These are phyloP conservation scores for Ditylenchus dipsaci DNA, from an alignment of 1,140 invertebrate species.

Conservation along the genomic window DNA sequence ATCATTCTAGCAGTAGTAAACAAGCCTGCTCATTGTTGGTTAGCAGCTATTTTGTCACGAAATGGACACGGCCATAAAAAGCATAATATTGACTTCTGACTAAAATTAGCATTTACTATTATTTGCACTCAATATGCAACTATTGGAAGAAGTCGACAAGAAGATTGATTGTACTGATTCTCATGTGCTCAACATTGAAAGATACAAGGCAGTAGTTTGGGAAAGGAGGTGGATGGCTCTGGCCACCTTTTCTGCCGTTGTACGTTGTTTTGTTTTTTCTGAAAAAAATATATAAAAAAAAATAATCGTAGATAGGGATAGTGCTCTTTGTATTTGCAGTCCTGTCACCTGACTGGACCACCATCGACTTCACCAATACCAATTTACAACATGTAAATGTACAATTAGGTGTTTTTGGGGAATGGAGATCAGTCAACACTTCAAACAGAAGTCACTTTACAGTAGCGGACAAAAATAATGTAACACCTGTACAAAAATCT, in stretches of 20 bases:
- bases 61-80: no score
- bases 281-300: no score
- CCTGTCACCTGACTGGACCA: slow-evolving; percentile 43
- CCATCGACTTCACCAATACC: slow-evolving; percentile 48
- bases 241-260: background rate
- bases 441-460: slow-evolving; percentile 17
- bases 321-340: slow-evolving; percentile 41
- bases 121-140: background rate
- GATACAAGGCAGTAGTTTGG: slow-evolving; percentile 44
- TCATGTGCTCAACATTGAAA: slow-evolving; percentile 44
- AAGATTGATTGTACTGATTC: slow-evolving; percentile 45
- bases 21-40: no score
- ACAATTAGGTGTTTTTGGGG: slow-evolving; percentile 54
- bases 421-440: slow-evolving; percentile 45
- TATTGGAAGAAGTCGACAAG: slow-evolving; percentile 6
- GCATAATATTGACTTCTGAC: no score
- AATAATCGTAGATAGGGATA: slow-evolving; percentile 22
- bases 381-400: slow-evolving; percentile 45
- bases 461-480: no score
- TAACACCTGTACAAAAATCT: no score
- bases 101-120: no score
- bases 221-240: slow-evolving; percentile 44
- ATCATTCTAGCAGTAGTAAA: no score
- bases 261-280: no score
- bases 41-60: no score